These are phyloP conservation scores for Rhinichthys osculus DNA, from an alignment of 2,797 vertebrate genomes.

Conservation along the genomic window DNA sequence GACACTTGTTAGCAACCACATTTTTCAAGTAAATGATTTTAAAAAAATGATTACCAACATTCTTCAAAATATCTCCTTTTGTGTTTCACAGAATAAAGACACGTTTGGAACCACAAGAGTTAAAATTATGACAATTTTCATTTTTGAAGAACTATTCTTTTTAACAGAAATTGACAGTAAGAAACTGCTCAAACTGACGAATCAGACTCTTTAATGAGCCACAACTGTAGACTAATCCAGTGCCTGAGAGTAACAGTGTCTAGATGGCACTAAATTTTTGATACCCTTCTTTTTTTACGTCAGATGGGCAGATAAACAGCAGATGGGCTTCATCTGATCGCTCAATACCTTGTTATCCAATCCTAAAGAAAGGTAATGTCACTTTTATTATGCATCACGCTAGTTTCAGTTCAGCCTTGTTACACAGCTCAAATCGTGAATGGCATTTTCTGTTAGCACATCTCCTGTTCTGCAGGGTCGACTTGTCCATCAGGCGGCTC, in stretches of 20 bases:
- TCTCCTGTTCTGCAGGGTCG: slow-evolving; percentile 3
- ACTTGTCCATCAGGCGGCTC: slow-evolving; percentile 8
- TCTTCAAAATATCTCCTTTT: not conserved
- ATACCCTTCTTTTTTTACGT: slow-evolving; percentile 26
- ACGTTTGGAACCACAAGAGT: not conserved
- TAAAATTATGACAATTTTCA: not conserved
- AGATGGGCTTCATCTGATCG: slow-evolving; percentile 7
- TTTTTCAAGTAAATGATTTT: not conserved
- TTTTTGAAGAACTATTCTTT: not conserved
- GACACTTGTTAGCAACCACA: not conserved
- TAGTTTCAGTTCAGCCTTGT: slow-evolving; percentile 5
- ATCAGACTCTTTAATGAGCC: not conserved
- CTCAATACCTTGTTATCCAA: slow-evolving; percentile 20
- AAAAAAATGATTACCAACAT: not conserved
- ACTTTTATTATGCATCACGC: slow-evolving; percentile 27
- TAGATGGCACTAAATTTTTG: not conserved
- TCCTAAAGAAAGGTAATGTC: slow-evolving; percentile 14
- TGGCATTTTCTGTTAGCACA: slow-evolving; percentile 36
- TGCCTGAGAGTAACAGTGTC: not conserved
- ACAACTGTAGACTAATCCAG: not conserved
- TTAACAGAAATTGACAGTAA: not conserved
- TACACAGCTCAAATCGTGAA: slow-evolving; percentile 1
- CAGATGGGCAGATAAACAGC: slow-evolving; percentile 3
- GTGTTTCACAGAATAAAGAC: not conserved
- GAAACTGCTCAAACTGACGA: not conserved